Base-by-base conservation (phyloP, 2,888 invertebrate genomes). In the Tethea ocularis region DNA sequence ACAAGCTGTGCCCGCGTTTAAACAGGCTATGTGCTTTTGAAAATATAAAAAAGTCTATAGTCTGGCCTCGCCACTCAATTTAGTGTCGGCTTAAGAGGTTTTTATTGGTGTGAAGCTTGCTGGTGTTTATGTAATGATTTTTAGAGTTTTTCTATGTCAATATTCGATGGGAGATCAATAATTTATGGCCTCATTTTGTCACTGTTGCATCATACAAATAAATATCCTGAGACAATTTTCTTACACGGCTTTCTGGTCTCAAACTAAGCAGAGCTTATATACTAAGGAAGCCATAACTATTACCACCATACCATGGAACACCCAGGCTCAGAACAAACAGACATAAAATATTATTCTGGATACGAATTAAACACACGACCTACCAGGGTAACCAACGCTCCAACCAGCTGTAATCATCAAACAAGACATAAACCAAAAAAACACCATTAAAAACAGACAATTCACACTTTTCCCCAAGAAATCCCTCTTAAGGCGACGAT, bases 1-100 rank as follows among this genome's bases (percentile, higher is more conserved):
- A 78, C 80, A 80, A 74, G 72, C 72, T 66, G 72, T 69, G 68
- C 71, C 64, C 72, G 64, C 62, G 66, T 71, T 66, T 63, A 66
- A 63, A 72, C 63, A 64, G 56, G 51, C 57, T 57, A 52, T 54
- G 33, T 22, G 41, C 71, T 63, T 73, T 62, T 61, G 68, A 10
- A 51, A n/a, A 60, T 56, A 55, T 57, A 67, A 66, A 72, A 63
- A 59, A 62, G n/a, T 57, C 62, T 60, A 59, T 61, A 58, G 61
- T 60, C 60, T 61, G 52, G 59, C 55, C 17, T 38, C 23, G 38
- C 55, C 17, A 17, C 26, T 46, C 46, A 20, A 46, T 46, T 46
- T 46, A 20, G 20, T 8, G 33, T 13, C 20, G 46, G n/a, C n/a
- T 46, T 46, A 20, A 10, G 17, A n/a, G n/a, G 0, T 38, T n/a